Evolutionary conservation across 2,797 vertebrate genomes (phyloP).

Genomic region (Thamnophis elegans): DNA sequence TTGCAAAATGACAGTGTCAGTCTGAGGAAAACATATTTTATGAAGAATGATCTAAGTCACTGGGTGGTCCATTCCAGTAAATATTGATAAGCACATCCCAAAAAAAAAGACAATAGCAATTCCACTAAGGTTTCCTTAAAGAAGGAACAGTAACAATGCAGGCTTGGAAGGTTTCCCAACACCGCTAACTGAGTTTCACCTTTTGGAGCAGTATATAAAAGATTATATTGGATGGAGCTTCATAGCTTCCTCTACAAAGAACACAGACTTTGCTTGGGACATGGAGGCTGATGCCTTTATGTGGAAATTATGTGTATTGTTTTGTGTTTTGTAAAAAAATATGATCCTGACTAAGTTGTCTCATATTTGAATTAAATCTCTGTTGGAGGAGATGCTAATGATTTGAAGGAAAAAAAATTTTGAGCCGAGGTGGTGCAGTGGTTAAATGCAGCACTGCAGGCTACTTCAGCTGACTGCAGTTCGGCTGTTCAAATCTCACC

Average conservation of each 20-base stretch:
- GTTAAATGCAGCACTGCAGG: too few relatives aligned
- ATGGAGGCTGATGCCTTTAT: fast-evolving
- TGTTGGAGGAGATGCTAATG: conserved; percentile 34
- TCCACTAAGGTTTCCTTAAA: background rate
- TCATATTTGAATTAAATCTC: conserved; percentile 52
- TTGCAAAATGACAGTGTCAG: background rate
- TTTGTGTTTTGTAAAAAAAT: conserved; percentile 34
- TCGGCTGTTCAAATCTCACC: too few relatives aligned
- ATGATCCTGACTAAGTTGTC: background rate
- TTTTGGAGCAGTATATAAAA: conserved; percentile 9
- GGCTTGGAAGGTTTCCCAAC: background rate
- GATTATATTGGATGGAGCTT: conserved; percentile 10
- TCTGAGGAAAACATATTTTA: background rate
- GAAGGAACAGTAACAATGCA: background rate
- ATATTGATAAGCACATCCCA: background rate
- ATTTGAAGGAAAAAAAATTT: conserved; percentile 9
- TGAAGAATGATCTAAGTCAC: background rate
- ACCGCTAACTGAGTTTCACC: background rate
- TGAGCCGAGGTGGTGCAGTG: too few relatives aligned
- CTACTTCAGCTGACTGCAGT: too few relatives aligned
- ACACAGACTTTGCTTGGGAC: background rate
- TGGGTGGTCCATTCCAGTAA: background rate
- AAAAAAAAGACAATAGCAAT: background rate
- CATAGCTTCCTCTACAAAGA: background rate
- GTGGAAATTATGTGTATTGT: background rate